A percentile compares a stretch with the other conserved stretches of the same genome.
Conservation (phyloP, 2,113 vertebrate genomes). For the Numida meleagris region DNA sequence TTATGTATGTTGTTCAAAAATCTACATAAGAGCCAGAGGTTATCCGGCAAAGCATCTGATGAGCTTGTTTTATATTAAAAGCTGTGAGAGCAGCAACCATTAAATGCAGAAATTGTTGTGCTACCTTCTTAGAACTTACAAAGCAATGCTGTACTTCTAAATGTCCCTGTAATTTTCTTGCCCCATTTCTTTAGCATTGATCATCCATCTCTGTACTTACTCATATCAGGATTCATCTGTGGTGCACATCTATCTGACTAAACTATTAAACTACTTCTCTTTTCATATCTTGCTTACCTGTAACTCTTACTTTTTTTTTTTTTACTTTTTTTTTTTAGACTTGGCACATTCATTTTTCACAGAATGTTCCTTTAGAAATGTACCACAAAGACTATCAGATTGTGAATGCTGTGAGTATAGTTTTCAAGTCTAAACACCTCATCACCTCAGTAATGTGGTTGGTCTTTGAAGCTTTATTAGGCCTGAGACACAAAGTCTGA, state of each 20-base stretch:
- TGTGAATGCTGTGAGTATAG: neutral
- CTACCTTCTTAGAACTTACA: neutral
- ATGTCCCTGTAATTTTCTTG: neutral
- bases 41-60: conserved; percentile 50
- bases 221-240: neutral
- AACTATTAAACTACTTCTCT: neutral
- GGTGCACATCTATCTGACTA: neutral
- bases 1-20: conserved; percentile 11
- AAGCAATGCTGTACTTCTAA: neutral
- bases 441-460: conserved; percentile 24
- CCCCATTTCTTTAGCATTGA: neutral
- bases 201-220: neutral
- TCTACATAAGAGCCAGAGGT: conserved; percentile 8
- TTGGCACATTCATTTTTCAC: neutral
- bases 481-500: conserved; percentile 17
- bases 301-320: neutral
- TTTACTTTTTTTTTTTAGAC: neutral
- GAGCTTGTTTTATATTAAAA: conserved; percentile 11
- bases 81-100: neutral
- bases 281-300: neutral
- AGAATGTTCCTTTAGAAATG: neutral
- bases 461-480: conserved; percentile 57
- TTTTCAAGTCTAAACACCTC: conserved; percentile 58
- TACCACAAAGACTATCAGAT: neutral
- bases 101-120: neutral